phyloP scores from a whole-genome alignment of 2,113 vertebrate species.

The Platysteira castanea region DNA sequence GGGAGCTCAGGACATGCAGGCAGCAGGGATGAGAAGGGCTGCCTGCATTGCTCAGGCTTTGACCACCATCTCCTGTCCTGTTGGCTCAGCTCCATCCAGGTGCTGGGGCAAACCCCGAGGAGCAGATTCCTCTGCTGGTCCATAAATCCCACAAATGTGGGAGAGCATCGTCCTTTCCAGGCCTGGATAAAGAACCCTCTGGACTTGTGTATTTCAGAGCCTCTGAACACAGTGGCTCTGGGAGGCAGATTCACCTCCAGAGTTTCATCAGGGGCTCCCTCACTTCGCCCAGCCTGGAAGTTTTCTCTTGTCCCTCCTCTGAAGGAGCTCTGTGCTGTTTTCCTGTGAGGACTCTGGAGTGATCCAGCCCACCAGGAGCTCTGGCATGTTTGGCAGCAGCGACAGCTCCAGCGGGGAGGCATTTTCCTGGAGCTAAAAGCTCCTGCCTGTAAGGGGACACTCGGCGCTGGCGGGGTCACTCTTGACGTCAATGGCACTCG shows the following conservation, averaged over 20 bases:
- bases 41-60: neutral
- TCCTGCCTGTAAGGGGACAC: constrained; percentile 55
- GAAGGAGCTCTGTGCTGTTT: neutral
- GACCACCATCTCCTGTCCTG: constrained; percentile 47
- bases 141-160: neutral
- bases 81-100: constrained; percentile 12
- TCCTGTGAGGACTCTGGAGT: neutral
- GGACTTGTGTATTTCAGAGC: neutral
- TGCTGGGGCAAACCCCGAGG: neutral
- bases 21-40: neutral
- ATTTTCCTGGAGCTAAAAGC: constrained; percentile 19
- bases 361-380: neutral
- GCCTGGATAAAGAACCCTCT: neutral
- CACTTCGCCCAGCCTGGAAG: neutral
- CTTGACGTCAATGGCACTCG: constrained; percentile 48
- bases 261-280: neutral
- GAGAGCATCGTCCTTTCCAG: neutral
- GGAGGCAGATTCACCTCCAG: neutral
- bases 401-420: neutral
- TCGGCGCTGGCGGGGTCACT: constrained; percentile 20
- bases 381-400: neutral
- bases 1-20: neutral
- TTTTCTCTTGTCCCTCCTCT: neutral
- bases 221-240: neutral
- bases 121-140: neutral